Base-by-base conservation (phyloP, 2,113 vertebrate species). In the Arenaria interpres region DNA sequence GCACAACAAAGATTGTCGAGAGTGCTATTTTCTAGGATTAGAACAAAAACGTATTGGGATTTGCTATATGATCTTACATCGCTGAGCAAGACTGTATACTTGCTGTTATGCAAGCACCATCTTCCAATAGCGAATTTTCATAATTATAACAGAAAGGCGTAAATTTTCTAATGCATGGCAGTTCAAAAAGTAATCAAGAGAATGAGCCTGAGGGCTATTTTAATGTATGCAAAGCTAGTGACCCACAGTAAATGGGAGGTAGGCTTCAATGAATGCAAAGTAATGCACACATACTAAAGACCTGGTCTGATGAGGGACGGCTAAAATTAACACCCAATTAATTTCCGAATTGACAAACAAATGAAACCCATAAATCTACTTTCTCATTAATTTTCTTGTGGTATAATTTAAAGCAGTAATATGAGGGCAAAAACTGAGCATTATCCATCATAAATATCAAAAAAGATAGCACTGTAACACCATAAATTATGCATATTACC, bases 251-350 rank as follows among this genome's bases (percentile, higher is more conserved):
- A 99, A 99, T 98, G 97, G 98, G 98, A 98, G 98, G 98, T 98
- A 98, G 98, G 98, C 98, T 97, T 98, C 98, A 99, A 98, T 99
- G 99, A 99, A 99, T 99, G 99, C 99, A 98, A 99, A 99, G 98
- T 98, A 99, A 98, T 98, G 98, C 98, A 96, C 94, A 97, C 98
- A 98, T 95, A 98, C 98, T 98, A 98, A 97, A 98, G 98, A 98
- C 98, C 98, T 96, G 98, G 97, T 98, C 98, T 99, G 99, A 99
- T 99, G 99, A 99, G 99, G 99, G 99, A 99, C 98, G 98, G 99
- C 99, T 99, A 99, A 99, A 99, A 99, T 99, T 99, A 99, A 99
- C 99, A 99, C 99, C 99, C 99, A 99, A 99, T 99, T 99, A 99
- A 99, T 99, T 99, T 99, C 98, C 93, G 97, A 99, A 99, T 99